Evolutionary conservation across 2,113 vertebrate genomes (phyloP).

Genomic region (Larimichthys crocea): DNA sequence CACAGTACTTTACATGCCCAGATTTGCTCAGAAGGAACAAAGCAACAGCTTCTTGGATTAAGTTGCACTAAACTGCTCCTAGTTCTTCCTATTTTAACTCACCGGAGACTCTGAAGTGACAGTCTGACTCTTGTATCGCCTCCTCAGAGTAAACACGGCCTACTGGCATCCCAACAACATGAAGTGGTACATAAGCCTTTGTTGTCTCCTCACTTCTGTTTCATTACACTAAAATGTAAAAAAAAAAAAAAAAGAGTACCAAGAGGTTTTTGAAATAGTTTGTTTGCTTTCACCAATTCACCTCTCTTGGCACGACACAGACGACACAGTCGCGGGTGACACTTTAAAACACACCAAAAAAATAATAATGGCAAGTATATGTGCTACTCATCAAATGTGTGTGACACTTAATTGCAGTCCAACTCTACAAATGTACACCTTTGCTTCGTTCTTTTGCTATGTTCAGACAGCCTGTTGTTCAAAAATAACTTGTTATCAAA

Average conservation of each 20-base stretch:
- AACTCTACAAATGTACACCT: constrained; percentile 51
- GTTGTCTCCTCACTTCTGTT: constrained; percentile 14
- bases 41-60: constrained; percentile 40
- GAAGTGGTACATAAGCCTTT: constrained; percentile 26
- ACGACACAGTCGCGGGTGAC: constrained; percentile 24
- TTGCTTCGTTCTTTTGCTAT: constrained; percentile 32
- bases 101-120: constrained; percentile 32
- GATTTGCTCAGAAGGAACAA: constrained; percentile 53
- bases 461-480: constrained; percentile 30
- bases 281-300: constrained; percentile 29
- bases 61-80: constrained; percentile 14
- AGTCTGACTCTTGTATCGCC: constrained; percentile 23
- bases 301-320: constrained; percentile 38
- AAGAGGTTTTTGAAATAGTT: constrained; percentile 36
- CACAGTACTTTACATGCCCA: constrained; percentile 67
- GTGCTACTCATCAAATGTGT: constrained; percentile 19
- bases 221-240: constrained; percentile 17
- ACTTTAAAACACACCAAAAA: constrained; percentile 30
- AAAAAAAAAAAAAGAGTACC: constrained; percentile 4
- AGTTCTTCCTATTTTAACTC: constrained; percentile 2
- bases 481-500: constrained; percentile 39
- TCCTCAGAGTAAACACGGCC: constrained; percentile 35
- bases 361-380: constrained; percentile 32
- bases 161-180: constrained; percentile 8
- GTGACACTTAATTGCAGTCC: constrained; percentile 47